Base-by-base conservation (phyloP, 2,113 vertebrate species). In the Ailurus styani region DNA sequence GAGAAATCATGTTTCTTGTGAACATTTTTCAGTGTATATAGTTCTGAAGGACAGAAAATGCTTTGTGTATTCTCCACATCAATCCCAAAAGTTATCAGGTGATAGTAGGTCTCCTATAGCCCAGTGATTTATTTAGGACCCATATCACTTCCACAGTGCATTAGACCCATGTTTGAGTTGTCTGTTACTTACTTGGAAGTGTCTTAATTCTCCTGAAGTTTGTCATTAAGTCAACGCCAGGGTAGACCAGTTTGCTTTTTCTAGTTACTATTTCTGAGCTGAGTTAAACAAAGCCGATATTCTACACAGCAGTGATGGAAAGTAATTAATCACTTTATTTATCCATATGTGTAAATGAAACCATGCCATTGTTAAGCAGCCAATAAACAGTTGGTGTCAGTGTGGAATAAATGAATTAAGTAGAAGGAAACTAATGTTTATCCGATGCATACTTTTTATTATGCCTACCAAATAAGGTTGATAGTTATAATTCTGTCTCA, bases 291-390 rank as follows among this genome's bases (percentile, higher is more conserved):
- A 95, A 92, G 90, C 54, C 84, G 91, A 55, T 86, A 57, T 50
- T 93, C 73, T 47, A 47, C 50, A 27, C 47, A 37, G 9, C 14
- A 47, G 27, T 70, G 66, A 73, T 52, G 37, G 37, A 77, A 34
- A 90, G 40, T 95, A 87, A 95, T 96, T 90, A 81, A 96, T 97
- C 90, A 84, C 29, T 85, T 84, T 78, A 66, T 73, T 86, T 83
- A 77, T 85, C 66, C 70, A 62, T 77, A 57, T 94, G 40, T 84
- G 42, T 83, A 90, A 87, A 78, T 91, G 90, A 95, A 91, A 89
- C 29, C 34, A 4, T 87, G 75, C 62, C 87, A 47, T 77, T 70
- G 27, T 62, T 60, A 60, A 57, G 13, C 87, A 87, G 78, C 81
- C 95, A 82, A 10, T 47, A 40, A 75, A 42, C 84, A 94, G 50